A percentile compares a stretch with the other conserved stretches of the same genome.
Conservation (phyloP, 2,888 invertebrate species). For the Azorinus chamasolen region DNA sequence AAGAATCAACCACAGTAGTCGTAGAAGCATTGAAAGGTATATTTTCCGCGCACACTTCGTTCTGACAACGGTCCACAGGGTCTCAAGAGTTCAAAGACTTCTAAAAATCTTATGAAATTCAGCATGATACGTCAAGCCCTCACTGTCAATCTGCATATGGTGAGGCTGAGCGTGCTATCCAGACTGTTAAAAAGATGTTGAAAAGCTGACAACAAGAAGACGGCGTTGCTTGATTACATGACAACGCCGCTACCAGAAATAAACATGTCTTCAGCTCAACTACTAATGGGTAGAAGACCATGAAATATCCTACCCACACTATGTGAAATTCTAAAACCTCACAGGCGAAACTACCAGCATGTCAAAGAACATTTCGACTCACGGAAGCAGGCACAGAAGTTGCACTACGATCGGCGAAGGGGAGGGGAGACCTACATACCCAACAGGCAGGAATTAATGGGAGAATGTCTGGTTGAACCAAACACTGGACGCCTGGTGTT, state of each 20-base stretch:
- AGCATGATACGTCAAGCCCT: conserved; percentile 58
- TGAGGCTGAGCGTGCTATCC: conserved; percentile 65
- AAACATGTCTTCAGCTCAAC: conserved; percentile 50
- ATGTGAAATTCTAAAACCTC: conserved; percentile 15
- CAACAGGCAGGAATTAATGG: conserved; percentile 31
- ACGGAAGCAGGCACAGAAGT: conserved; percentile 52
- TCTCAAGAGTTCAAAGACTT: no score
- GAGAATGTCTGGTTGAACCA: conserved; percentile 28
- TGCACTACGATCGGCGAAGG: conserved; percentile 44
- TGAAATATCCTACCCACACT: conserved; percentile 47
- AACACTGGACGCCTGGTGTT: conserved; percentile 29
- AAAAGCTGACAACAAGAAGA: conserved; percentile 57
- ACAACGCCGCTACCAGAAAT: conserved; percentile 48
- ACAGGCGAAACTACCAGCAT: background rate
- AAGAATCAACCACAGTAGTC: conserved; percentile 22
- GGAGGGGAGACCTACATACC: conserved; percentile 26
- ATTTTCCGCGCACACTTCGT: conserved; percentile 31
- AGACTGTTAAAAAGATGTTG: conserved; percentile 64
- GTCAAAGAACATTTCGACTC: conserved; percentile 36
- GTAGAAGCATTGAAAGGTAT: conserved; percentile 34
- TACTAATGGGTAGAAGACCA: conserved; percentile 55
- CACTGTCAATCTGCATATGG: conserved; percentile 60
- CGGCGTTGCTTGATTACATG: conserved; percentile 50
- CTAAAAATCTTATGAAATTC: no score
- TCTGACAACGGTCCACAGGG: conserved; percentile 64